Evolutionary conservation across 2,888 invertebrate genomes (phyloP), one percentile per base, ranked within the genome.

Genomic region (Hedychridium roseum): DNA sequence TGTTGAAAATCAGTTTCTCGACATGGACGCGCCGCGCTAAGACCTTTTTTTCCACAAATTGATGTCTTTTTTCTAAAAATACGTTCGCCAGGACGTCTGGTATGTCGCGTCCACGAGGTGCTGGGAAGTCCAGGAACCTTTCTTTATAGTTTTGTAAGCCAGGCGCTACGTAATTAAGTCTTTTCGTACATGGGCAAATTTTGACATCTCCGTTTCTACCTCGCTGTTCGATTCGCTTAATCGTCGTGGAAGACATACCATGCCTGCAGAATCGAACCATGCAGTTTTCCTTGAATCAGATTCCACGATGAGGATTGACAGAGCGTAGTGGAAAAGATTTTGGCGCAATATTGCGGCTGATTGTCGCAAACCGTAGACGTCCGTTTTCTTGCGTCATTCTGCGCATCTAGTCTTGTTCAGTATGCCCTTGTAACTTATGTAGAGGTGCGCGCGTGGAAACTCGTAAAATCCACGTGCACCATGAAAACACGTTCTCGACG

Each of bases 331-430:
- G n/a, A n/a, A n/a, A n/a, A n/a, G n/a, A n/a, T n/a, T n/a, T n/a
- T n/a, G n/a, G n/a, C n/a, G n/a, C n/a, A n/a, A n/a, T n/a, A n/a
- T n/a, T n/a, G n/a, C n/a, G n/a, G n/a, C n/a, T n/a, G 37, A 31
- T 34, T 31, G 9, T 6, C 36, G 23, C 12, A n/a, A 14, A 36
- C 32, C 48, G 35, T 36, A 28, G 40, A 52, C 47, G 43, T 50
- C 52, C 37, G 54, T 56, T 60, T 57, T 49, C n/a, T n/a, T n/a
- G n/a, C 54, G 65, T 70, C 63, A 68, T 64, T n/a, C 65, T 60
- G 73, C 71, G 73, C 73, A 71, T 73, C 73, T 73, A 73, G 73
- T 73, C 73, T 66, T 70, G 68, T 71, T 62, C 68, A 68, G 59
- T 70, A 64, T 66, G 68, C 64, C 59, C 61, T 63, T 55, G 60